phyloP scores from a whole-genome alignment of 2,888 invertebrate species.

The Conus canariensis region DNA sequence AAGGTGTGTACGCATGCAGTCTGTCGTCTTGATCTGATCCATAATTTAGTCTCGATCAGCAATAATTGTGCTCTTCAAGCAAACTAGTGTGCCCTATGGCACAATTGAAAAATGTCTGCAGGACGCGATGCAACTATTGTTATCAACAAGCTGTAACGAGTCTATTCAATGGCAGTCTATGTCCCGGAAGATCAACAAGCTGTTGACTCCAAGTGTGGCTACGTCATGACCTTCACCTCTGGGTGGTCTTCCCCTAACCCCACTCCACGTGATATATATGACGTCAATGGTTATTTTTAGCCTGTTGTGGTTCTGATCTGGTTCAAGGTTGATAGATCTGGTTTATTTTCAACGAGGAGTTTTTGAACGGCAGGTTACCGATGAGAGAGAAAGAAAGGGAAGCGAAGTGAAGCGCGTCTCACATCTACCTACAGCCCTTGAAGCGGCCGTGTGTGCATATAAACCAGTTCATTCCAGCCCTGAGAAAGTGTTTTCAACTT shows the following conservation, averaged over 20 bases:
- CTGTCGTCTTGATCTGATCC: too few relatives aligned
- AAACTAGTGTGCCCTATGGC: too few relatives aligned
- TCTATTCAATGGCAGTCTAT: not conserved
- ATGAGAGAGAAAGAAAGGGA: not conserved
- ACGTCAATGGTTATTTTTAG: constrained; percentile 41
- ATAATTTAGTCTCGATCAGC: too few relatives aligned
- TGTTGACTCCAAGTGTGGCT: constrained; percentile 36
- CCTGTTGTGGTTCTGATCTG: not conserved
- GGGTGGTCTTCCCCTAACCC: not conserved
- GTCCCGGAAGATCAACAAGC: constrained; percentile 21
- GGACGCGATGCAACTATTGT: too few relatives aligned
- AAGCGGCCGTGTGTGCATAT: too few relatives aligned
- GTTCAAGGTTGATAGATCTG: constrained; percentile 7
- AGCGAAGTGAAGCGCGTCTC: not conserved
- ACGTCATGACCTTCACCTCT: constrained; percentile 37
- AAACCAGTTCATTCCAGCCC: not conserved
- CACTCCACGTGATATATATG: not conserved
- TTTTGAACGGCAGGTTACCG: not conserved
- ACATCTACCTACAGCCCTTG: too few relatives aligned
- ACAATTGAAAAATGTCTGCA: too few relatives aligned
- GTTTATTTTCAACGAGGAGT: not conserved
- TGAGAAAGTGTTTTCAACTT: not conserved
- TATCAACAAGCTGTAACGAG: too few relatives aligned
- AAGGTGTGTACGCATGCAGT: too few relatives aligned
- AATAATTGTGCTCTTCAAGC: too few relatives aligned